These are phyloP conservation scores for Malthinus seriepunctatus DNA, from an alignment of 2,888 invertebrate species.

Conservation along the genomic window DNA sequence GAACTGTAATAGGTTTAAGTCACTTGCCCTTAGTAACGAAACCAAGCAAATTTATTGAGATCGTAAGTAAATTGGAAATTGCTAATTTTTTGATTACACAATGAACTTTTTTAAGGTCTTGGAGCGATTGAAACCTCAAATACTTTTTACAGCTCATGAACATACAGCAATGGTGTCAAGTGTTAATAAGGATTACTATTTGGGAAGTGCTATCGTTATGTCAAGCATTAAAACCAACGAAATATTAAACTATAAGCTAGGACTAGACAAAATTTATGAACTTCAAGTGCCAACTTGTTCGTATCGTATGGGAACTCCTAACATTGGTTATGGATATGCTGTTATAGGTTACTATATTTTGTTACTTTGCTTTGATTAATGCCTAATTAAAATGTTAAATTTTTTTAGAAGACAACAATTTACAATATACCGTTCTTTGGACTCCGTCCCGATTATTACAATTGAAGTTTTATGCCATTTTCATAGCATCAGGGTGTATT, in stretches of 20 bases:
- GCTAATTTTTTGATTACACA: not conserved
- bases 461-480: conserved; percentile 59
- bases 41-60: conserved; percentile 59
- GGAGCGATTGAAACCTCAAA: conserved; percentile 66
- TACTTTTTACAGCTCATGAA: conserved; percentile 73
- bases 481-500: conserved; percentile 46
- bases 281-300: conserved; percentile 93
- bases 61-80: conserved; percentile 45
- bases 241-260: conserved; percentile 54
- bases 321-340: conserved; percentile 86
- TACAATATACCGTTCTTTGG: conserved; percentile 79
- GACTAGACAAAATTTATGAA: conserved; percentile 63
- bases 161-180: conserved; percentile 66
- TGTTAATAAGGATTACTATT: conserved; percentile 47
- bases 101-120: conserved; percentile 57
- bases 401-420: conserved; percentile 61
- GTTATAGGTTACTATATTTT: conserved; percentile 65
- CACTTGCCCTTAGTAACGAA: conserved; percentile 70
- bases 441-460: conserved; percentile 71
- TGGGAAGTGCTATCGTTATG: conserved; percentile 46
- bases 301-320: conserved; percentile 90
- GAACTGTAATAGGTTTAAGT: conserved; percentile 66
- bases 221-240: conserved; percentile 44
- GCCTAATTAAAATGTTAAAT: not conserved
- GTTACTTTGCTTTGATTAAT: not conserved